Percentiles rank a stretch among this genome's conserved stretches.
phyloP scores from a whole-genome alignment of 2,797 vertebrate genomes.

The Lagocephalus sceleratus region DNA sequence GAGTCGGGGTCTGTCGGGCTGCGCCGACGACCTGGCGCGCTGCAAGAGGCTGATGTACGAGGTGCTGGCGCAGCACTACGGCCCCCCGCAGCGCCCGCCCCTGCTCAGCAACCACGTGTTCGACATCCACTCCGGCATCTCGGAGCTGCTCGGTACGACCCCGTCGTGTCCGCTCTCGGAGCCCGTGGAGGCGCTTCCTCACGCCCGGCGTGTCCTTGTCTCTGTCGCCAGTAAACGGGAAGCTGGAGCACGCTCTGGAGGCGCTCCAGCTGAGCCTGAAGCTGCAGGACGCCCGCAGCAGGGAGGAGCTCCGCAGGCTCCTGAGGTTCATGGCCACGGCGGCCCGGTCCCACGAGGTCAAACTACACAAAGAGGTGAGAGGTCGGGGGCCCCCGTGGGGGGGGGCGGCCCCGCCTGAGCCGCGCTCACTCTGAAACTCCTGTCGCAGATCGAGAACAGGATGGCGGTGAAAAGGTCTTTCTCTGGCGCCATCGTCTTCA shows the following conservation, averaged over 20 bases:
- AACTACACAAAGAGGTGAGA: slow-evolving; percentile 89
- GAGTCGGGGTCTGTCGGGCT: slow-evolving; percentile 84
- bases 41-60: slow-evolving; percentile 88
- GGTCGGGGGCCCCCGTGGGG: neutral
- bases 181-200: neutral
- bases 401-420: neutral
- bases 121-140: slow-evolving; percentile 91
- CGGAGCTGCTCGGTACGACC: slow-evolving; percentile 88
- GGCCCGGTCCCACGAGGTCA: slow-evolving; percentile 81
- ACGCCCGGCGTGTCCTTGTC: slow-evolving; percentile 1
- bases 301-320: slow-evolving; percentile 91
- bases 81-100: slow-evolving; percentile 77
- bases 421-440: slow-evolving; percentile 3
- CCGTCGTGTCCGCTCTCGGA: neutral
- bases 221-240: slow-evolving; percentile 86
- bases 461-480: slow-evolving; percentile 97
- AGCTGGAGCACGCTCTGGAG: slow-evolving; percentile 89
- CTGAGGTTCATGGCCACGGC: slow-evolving; percentile 93
- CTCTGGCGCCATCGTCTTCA: slow-evolving; percentile 87
- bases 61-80: slow-evolving; percentile 83
- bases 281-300: slow-evolving; percentile 86
- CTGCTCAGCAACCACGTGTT: slow-evolving; percentile 86
- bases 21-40: slow-evolving; percentile 73
- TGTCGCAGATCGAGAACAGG: slow-evolving; percentile 87
- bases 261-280: slow-evolving; percentile 91